Conservation (phyloP, 2,113 vertebrate species). For the Polypterus bichir region DNA sequence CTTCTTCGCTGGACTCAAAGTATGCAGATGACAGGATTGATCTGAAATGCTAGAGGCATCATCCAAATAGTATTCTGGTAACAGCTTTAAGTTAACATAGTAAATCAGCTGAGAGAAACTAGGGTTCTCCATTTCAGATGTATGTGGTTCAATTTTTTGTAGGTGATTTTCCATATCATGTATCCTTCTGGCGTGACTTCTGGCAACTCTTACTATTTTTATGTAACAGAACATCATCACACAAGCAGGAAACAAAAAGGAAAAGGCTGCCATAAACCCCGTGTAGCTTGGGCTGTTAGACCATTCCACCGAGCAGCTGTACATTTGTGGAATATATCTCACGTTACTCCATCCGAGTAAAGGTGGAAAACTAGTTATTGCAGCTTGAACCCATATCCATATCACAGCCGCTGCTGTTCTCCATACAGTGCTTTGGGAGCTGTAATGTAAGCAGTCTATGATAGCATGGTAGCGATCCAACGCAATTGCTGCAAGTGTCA, state of each 20-base stretch:
- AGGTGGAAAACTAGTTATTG: slow-evolving; percentile 51
- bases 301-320: slow-evolving; percentile 53
- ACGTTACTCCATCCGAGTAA: slow-evolving; percentile 57
- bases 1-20: slow-evolving; percentile 11
- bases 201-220: slow-evolving; percentile 54
- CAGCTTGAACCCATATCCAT: slow-evolving; percentile 66
- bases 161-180: slow-evolving; percentile 52
- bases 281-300: slow-evolving; percentile 54
- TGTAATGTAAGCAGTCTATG: slow-evolving; percentile 56
- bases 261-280: slow-evolving; percentile 33
- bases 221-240: slow-evolving; percentile 62
- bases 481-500: slow-evolving; percentile 59
- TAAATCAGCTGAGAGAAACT: slow-evolving; percentile 41
- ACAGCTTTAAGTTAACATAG: slow-evolving; percentile 42
- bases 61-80: slow-evolving; percentile 26
- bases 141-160: slow-evolving; percentile 30
- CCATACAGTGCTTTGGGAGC: slow-evolving; percentile 50
- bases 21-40: slow-evolving; percentile 1
- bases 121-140: slow-evolving; percentile 15
- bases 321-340: slow-evolving; percentile 45
- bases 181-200: slow-evolving; percentile 51
- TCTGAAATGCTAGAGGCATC: slow-evolving; percentile 7
- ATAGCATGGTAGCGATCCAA: slow-evolving; percentile 63
- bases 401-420: slow-evolving; percentile 41
- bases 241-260: slow-evolving; percentile 46